Conservation (phyloP, 2,797 vertebrate species). For the Cirrhinus mrigala region DNA sequence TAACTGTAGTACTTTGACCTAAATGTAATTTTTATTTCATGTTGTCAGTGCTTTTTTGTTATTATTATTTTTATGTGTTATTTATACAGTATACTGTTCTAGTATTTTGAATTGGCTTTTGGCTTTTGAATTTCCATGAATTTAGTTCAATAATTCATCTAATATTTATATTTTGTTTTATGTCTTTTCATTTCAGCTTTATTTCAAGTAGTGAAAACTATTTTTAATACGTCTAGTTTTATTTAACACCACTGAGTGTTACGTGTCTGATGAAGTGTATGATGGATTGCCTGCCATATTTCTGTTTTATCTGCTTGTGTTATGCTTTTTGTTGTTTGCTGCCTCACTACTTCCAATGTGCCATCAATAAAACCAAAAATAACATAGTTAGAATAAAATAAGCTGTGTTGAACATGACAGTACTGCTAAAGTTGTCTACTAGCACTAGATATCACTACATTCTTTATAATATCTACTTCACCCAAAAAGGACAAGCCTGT, state of each 20-base stretch:
- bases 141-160: too few species aligned
- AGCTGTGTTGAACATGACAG: background rate
- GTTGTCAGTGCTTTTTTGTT: background rate
- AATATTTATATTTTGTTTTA: too few species aligned
- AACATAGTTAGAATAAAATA: background rate
- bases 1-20: background rate
- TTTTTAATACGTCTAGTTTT: background rate
- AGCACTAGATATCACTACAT: background rate
- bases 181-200: too few species aligned
- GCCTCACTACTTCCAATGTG: background rate
- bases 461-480: background rate
- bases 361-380: background rate
- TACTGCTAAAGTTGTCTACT: background rate
- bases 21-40: background rate
- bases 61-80: background rate
- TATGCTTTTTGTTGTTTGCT: background rate
- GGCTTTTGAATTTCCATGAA: too few species aligned
- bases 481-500: background rate
- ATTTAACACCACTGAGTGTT: background rate
- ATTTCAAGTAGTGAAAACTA: too few species aligned
- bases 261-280: too few species aligned
- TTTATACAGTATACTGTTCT: background rate
- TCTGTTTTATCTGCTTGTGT: background rate
- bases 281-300: background rate
- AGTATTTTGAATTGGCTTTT: too few species aligned